Evolutionary conservation across 1,140 invertebrate species (phyloP), one percentile per base, ranked within the genome.

Genomic region (Orius laevigatus): DNA sequence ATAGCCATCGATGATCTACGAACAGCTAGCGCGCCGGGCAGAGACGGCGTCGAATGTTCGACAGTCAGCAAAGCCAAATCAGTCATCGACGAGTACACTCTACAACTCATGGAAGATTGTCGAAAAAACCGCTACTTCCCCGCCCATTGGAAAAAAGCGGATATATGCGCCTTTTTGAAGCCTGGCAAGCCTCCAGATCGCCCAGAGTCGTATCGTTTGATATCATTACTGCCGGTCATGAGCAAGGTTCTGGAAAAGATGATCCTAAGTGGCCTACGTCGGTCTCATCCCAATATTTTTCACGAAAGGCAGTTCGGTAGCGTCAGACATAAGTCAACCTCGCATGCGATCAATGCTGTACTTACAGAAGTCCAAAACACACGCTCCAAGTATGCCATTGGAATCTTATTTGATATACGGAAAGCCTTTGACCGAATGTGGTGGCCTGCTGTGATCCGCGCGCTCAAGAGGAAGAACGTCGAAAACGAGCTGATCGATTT

Each of bases 231-330:
- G 5, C 14, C 42, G 5, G 8, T 10, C 5, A 20, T 8, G 5
- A 19, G 42, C 6, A 44, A 44, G 14, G 6, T 44, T 6, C 14
- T 8, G 5, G 6, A 44, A 8, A 44, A 6, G 10, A 6, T 44
- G 16, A 31, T 5, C 9, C 5, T 6, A 5, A 31, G 10, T 8
- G 4, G 9, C 25, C 5, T 9, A 44, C 9, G 4, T 5, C 6
- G 42, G 5, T n/a, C 5, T 10, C 6, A 9, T 54, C 16, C 42
- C 40, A 1, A 18, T 36, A 55, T 34, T n/a, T 52, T 9, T 38
- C 53, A 20, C 16, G 6, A 5, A 12, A 44, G 25, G 5, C 42
- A 44, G 42, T 44, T 20, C 42, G 42, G 42, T 18, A 18, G 16
- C 14, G 10, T 10, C 9, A 44, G 25, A 44, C 14, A 19, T 5